These are phyloP conservation scores for Smittia sp. DNA, from an alignment of 2,888 invertebrate genomes.

Conservation along the genomic window DNA sequence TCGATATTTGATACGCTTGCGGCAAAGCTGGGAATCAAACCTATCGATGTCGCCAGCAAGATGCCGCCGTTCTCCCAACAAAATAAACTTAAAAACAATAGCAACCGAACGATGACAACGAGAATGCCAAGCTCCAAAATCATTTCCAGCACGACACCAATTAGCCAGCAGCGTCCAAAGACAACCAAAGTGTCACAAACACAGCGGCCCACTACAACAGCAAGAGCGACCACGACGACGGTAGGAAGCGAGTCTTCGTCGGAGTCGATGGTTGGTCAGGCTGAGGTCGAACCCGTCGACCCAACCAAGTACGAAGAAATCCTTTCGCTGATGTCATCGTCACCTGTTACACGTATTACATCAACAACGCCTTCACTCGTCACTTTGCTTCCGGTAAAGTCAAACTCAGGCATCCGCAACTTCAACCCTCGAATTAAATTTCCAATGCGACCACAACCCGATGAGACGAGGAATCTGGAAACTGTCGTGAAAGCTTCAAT, in stretches of 20 bases:
- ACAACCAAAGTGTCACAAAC: slow-evolving; percentile 30
- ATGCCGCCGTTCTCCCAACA: slow-evolving; percentile 49
- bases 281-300: slow-evolving; percentile 53
- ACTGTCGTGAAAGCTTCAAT: slow-evolving; percentile 37
- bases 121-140: slow-evolving; percentile 43
- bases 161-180: not conserved
- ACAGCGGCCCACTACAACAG: slow-evolving; percentile 33
- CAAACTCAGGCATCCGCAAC: slow-evolving; percentile 74
- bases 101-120: not conserved
- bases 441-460: not conserved
- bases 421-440: slow-evolving; percentile 61
- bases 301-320: slow-evolving; percentile 54
- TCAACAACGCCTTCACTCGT: slow-evolving; percentile 52
- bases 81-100: slow-evolving; percentile 48
- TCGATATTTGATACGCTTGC: slow-evolving; percentile 64
- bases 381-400: slow-evolving; percentile 73
- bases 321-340: slow-evolving; percentile 46
- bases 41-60: slow-evolving; percentile 49
- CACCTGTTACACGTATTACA: slow-evolving; percentile 24
- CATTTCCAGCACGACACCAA: slow-evolving; percentile 43
- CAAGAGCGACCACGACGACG: slow-evolving; percentile 2
- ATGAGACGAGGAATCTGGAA: slow-evolving; percentile 27
- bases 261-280: slow-evolving; percentile 51
- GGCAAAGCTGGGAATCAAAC: slow-evolving; percentile 55
- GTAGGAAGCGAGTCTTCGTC: slow-evolving; percentile 42